Percentiles rank a stretch among this genome's conserved stretches.
phyloP scores from a whole-genome alignment of 2,888 invertebrate genomes.

The Leucozona laternaria region DNA sequence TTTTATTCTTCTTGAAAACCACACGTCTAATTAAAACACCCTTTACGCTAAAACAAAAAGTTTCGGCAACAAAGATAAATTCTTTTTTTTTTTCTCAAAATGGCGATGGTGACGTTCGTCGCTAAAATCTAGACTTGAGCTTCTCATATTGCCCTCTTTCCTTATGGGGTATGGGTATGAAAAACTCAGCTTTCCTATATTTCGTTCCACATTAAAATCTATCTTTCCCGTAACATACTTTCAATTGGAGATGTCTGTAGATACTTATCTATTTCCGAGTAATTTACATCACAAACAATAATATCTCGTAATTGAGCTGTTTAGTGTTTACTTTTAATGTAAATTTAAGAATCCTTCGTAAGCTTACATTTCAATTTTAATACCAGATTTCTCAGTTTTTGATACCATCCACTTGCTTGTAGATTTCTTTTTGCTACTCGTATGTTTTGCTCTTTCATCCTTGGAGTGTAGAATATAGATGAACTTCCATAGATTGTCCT shows the following conservation, averaged over 20 bases:
- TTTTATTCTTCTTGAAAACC: no score
- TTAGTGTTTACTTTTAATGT: neutral
- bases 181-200: no score
- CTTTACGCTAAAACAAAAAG: no score
- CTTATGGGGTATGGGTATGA: no score
- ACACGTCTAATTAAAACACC: no score
- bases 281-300: neutral
- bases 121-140: no score
- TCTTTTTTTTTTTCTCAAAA: no score
- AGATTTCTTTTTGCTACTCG: neutral
- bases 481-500: neutral
- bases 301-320: neutral
- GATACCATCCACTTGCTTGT: slow-evolving; percentile 1
- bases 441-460: slow-evolving; percentile 16
- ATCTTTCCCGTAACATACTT: no score
- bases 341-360: neutral
- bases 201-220: no score
- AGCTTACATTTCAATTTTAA: slow-evolving; percentile 49
- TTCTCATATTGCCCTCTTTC: no score
- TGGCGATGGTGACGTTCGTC: no score
- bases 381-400: slow-evolving; percentile 1
- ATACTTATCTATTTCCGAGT: neutral
- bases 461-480: slow-evolving; percentile 7
- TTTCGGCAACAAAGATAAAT: no score
- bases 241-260: neutral